Evolutionary conservation across 1,140 invertebrate species (phyloP).

Genomic region (Nautilus pompilius): DNA sequence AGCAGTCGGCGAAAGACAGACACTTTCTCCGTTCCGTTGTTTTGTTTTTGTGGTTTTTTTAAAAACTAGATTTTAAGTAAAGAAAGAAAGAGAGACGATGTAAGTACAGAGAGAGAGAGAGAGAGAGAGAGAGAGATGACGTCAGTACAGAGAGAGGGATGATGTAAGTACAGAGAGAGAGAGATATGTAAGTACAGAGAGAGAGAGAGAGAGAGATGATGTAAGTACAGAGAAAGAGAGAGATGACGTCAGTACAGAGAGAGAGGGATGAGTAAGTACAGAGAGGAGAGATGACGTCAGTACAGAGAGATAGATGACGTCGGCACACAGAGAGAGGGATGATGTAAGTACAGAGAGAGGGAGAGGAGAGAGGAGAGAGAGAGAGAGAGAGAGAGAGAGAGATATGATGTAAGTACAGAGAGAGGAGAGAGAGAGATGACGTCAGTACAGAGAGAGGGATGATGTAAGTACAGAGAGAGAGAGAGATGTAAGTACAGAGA

Average conservation of each 20-base stretch:
- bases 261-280: background rate
- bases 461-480: background rate
- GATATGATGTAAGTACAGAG: background rate
- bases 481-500: background rate
- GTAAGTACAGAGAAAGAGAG: background rate
- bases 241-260: background rate
- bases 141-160: background rate
- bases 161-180: background rate
- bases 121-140: background rate
- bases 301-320: background rate
- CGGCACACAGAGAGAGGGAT: background rate
- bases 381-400: background rate
- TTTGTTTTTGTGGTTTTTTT: too few relatives aligned
- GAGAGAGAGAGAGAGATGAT: background rate
- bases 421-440: background rate
- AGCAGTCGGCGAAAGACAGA: too few relatives aligned
- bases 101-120: background rate
- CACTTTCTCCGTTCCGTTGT: too few relatives aligned
- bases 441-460: too few relatives aligned
- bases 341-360: background rate
- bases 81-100: too few relatives aligned
- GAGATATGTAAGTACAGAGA: background rate
- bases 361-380: background rate
- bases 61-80: too few relatives aligned
- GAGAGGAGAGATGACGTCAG: background rate